Evolutionary conservation across 1,140 invertebrate species (phyloP), one percentile per base, ranked within the genome.

Genomic region (Drosophila insularis): DNA sequence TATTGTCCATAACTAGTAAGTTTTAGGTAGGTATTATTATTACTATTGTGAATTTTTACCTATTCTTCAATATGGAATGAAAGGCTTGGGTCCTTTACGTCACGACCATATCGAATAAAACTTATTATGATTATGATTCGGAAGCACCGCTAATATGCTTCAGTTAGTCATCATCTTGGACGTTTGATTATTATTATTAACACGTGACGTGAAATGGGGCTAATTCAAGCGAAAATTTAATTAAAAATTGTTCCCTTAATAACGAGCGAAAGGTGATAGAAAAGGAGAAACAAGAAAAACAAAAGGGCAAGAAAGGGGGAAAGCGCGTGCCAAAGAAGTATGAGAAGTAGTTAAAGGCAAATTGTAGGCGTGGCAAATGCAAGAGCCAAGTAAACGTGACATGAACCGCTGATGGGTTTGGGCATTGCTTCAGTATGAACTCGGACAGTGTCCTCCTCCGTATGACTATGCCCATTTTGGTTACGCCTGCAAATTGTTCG

Each of bases 121-220:
- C 35, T 37, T 21, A 39, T 65, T 58, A 77, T 68, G 60, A 77
- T 71, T 74, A 54, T 59, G 63, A 3, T 53, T 56, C 31, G 32
- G 37, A 54, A 56, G 63, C 23, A 21, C n/a, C 19, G 23, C 23
- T 23, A 23, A 1, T 37, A 58, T 10, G 32, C 17, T 35, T 58
- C 10, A 14, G 60, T 62, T 62, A 46, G 60, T 31, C 66, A 60
- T 58, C 60, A 50, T 50, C 37, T 46, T 67, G 62, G 64, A 70
- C 79, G 66, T 80, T 87, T 87, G 82, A 89, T 87, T 87, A 85
- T 89, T 86, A 89, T 89, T 89, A 87, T 87, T 89, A 89, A 80
- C 82, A 86, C 82, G 82, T 89, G 82, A 82, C 82, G 27, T 77
- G 72, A 77, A 80, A 74, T 71, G 80, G 54, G 76, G 84, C 82